Evolutionary conservation across 1,140 invertebrate species (phyloP), one percentile per base, ranked within the genome.

Genomic region (Saccostrea glomerata): DNA sequence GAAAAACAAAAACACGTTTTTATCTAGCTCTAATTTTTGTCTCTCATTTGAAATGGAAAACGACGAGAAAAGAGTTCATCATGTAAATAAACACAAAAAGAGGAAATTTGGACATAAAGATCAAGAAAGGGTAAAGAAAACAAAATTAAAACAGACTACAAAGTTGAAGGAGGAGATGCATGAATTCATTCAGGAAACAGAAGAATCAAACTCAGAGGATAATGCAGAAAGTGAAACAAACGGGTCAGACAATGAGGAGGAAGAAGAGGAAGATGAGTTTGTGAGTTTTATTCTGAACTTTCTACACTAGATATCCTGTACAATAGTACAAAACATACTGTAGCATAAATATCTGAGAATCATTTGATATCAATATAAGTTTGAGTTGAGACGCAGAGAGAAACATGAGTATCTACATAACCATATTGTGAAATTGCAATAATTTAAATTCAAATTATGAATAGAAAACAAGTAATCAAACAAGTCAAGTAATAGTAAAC

Each of bases 231-330:
- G 20, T 66, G 58, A 84, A 54, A 85, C 40, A 5, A 82, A 88
- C 55, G 63, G 66, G 84, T 77, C 86, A 63, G 87, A 82, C n/a
- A 56, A 4, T 70, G n/a, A n/a, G n/a, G 82, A 86, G 13, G 84
- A 86, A 55, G 86, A 86, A 55, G 86, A 56, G 84, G 84, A 54
- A 15, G 84, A 90, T 83, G 58, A 85, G 56, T 89, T 86, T 86
- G 90, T 91, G 88, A 87, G 87, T 86, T 25, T 12, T 73, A 2
- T 73, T 15, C 4, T n/a, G n/a, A 47, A 47, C 2, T 47, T 47
- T 47, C 40, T 3, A 47, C 40, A 47, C 6, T 47, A 6, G 40
- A 47, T 47, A 47, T 3, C 40, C 2, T 3, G 6, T 47, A 3
- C 40, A 3, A 2, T 47, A 47, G 40, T 3, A n/a, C n/a, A n/a